Percentiles rank a stretch among this genome's conserved stretches.
Evolutionary conservation across 2,797 vertebrate genomes (phyloP).

Genomic region (Microchirus variegatus): DNA sequence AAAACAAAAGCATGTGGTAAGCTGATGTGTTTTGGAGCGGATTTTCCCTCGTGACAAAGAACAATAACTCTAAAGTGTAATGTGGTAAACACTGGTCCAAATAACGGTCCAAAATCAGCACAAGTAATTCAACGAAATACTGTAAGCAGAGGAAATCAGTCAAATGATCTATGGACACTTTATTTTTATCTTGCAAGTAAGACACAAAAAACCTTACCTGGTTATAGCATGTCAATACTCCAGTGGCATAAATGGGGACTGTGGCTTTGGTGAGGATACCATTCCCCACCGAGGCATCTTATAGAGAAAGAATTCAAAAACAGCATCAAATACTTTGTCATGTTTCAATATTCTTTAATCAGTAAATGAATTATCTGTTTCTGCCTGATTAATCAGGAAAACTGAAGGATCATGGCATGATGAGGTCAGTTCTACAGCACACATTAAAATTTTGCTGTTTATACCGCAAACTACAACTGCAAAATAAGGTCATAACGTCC

Average conservation of each 20-base stretch:
- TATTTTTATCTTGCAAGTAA: neutral
- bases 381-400: no score
- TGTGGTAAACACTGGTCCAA: neutral
- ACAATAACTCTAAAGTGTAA: constrained; percentile 12
- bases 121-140: neutral
- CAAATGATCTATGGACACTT: neutral
- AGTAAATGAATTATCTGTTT: no score
- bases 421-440: no score
- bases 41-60: constrained; percentile 25
- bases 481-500: constrained; percentile 34
- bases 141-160: neutral
- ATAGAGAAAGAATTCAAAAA: constrained; percentile 10
- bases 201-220: constrained; percentile 81
- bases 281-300: constrained; percentile 91
- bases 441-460: no score
- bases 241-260: constrained; percentile 98
- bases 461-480: neutral
- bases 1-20: constrained; percentile 37
- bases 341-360: no score
- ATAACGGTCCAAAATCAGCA: neutral
- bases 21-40: constrained; percentile 10
- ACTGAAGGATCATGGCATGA: no score
- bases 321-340: no score
- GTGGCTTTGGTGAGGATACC: constrained; percentile 98
- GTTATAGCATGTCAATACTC: constrained; percentile 97